phyloP scores from a whole-genome alignment of 2,113 vertebrate genomes.

The Genyomyrus donnyi region DNA sequence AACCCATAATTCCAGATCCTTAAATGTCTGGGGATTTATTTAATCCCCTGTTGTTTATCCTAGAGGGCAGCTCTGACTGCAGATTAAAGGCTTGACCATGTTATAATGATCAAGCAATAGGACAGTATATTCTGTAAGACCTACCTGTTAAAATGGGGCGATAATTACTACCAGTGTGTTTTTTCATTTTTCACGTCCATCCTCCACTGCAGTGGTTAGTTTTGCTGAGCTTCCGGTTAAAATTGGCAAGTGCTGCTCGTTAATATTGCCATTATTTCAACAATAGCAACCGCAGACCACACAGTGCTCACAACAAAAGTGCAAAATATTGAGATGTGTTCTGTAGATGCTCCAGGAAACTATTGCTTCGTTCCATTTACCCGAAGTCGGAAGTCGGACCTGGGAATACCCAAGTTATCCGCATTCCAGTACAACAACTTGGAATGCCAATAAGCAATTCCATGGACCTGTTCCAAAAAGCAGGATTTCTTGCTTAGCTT shows the following conservation, averaged over 20 bases:
- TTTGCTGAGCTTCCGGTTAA: background rate
- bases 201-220: background rate
- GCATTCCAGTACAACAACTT: background rate
- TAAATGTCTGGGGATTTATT: background rate
- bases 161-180: background rate
- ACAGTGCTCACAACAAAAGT: background rate
- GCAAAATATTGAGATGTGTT: background rate
- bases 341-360: background rate
- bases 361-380: background rate
- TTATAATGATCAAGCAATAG: background rate
- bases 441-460: background rate
- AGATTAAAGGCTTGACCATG: background rate
- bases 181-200: background rate
- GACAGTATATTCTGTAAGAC: background rate
- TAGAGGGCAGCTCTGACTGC: background rate
- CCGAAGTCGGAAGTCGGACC: background rate
- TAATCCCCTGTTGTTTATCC: background rate
- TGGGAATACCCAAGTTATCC: background rate
- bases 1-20: background rate
- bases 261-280: too few relatives aligned
- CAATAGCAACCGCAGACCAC: background rate
- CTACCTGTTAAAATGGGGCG: background rate
- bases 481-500: background rate
- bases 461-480: background rate
- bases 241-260: background rate